Percentiles rank a stretch among this genome's conserved stretches.
Evolutionary conservation across 2,797 vertebrate species (phyloP).

Genomic region (Thaleichthys pacificus): DNA sequence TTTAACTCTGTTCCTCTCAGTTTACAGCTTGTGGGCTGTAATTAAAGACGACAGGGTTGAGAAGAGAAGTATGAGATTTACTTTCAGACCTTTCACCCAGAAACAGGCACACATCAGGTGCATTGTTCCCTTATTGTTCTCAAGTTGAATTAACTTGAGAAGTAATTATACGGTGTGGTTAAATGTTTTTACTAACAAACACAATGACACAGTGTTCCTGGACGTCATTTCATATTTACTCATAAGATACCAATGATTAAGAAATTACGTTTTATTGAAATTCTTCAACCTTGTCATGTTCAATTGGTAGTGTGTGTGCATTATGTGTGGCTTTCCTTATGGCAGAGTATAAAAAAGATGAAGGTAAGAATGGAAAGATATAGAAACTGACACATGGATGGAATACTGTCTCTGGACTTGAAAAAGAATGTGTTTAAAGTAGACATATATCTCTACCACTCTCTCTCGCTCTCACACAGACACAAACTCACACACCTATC

Average conservation of each 20-base stretch:
- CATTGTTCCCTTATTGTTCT: not conserved
- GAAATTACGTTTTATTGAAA: not conserved
- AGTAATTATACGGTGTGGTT: conserved; percentile 8
- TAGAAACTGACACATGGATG: not conserved
- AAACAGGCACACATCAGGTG: not conserved
- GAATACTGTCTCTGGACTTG: too few relatives aligned
- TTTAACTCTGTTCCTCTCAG: not conserved
- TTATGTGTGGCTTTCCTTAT: too few relatives aligned
- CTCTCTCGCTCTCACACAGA: not conserved
- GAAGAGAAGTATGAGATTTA: not conserved
- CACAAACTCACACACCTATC: conserved; percentile 8
- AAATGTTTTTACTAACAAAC: conserved; percentile 8
- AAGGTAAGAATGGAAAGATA: not conserved
- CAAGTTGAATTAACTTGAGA: not conserved
- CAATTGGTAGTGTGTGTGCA: too few relatives aligned
- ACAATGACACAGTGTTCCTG: not conserved
- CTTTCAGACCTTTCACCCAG: conserved; percentile 5
- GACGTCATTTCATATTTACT: not conserved
- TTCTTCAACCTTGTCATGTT: not conserved
- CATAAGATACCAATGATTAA: not conserved
- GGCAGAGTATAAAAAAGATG: not conserved
- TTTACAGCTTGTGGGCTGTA: not conserved
- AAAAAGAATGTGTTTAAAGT: not conserved
- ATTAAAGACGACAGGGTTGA: conserved; percentile 3
- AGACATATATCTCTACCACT: not conserved